Conservation (phyloP, 2,888 invertebrate species). For the Xestia sexstrigata region DNA sequence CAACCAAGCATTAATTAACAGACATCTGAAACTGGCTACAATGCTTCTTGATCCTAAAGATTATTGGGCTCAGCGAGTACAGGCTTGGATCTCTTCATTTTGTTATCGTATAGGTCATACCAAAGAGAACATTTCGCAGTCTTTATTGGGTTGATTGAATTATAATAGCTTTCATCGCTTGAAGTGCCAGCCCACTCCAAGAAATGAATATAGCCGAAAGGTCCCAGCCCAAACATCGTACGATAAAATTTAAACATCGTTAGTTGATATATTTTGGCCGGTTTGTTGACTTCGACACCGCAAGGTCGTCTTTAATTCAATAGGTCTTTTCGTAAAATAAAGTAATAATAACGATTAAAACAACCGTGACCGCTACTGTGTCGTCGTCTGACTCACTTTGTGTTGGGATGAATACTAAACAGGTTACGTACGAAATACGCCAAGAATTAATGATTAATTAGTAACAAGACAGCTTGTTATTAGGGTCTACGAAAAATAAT, state of each 20-base stretch:
- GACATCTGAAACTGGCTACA: not conserved
- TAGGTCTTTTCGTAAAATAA: constrained; percentile 51
- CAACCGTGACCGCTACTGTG: constrained; percentile 67
- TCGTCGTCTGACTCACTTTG: constrained; percentile 60
- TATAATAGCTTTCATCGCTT: constrained; percentile 65
- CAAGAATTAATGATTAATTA: constrained; percentile 30
- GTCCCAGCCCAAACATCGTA: constrained; percentile 46
- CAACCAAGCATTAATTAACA: not conserved
- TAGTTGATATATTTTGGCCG: constrained; percentile 39
- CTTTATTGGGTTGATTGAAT: constrained; percentile 64
- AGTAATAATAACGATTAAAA: constrained; percentile 64
- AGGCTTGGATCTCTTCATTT: constrained; percentile 37
- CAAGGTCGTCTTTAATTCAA: constrained; percentile 61
- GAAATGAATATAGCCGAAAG: constrained; percentile 45
- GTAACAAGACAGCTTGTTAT: constrained; percentile 28
- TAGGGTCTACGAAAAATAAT: constrained; percentile 24
- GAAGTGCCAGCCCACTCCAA: constrained; percentile 41
- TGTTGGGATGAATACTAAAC: constrained; percentile 65
- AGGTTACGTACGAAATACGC: constrained; percentile 29
- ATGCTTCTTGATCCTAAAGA: constrained; percentile 1
- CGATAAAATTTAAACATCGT: constrained; percentile 44
- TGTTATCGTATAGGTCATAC: constrained; percentile 47
- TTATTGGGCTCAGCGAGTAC: constrained; percentile 13
- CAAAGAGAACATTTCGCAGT: constrained; percentile 33
- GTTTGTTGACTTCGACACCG: constrained; percentile 60